These are phyloP conservation scores for Smutsia temminckii DNA, from an alignment of 2,797 vertebrate species.

Conservation along the genomic window DNA sequence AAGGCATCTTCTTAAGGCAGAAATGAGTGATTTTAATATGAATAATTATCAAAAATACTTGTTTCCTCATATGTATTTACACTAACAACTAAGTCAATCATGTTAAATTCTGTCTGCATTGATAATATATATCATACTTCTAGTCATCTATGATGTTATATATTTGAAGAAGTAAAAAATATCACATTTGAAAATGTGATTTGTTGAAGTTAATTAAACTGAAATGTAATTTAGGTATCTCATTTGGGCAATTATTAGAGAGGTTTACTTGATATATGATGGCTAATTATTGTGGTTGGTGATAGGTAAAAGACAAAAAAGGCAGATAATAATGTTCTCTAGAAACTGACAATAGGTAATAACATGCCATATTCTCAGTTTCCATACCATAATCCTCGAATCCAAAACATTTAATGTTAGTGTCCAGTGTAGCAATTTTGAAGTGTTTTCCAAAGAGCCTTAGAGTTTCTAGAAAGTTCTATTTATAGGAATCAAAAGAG, in stretches of 20 bases:
- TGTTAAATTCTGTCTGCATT: background rate
- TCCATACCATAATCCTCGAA: background rate
- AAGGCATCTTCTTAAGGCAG: background rate
- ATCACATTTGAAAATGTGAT: background rate
- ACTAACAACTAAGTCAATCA: background rate
- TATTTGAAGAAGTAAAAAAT: background rate
- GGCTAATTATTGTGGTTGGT: background rate
- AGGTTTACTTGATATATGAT: background rate
- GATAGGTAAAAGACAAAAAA: background rate
- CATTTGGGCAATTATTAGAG: background rate
- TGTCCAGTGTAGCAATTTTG: background rate
- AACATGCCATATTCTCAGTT: background rate
- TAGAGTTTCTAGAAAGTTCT: background rate
- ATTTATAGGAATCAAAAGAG: background rate
- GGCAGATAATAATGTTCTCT: background rate
- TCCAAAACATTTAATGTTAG: background rate
- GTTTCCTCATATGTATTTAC: background rate
- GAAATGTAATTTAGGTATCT: background rate
- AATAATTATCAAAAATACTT: background rate
- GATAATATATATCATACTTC: background rate
- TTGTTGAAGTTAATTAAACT: background rate
- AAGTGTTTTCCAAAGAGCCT: background rate
- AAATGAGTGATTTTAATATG: background rate
- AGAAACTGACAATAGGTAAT: background rate
- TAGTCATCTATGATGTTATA: background rate